Base-by-base conservation (phyloP, 2,888 invertebrate genomes). In the Trichopoda pennipes region DNA sequence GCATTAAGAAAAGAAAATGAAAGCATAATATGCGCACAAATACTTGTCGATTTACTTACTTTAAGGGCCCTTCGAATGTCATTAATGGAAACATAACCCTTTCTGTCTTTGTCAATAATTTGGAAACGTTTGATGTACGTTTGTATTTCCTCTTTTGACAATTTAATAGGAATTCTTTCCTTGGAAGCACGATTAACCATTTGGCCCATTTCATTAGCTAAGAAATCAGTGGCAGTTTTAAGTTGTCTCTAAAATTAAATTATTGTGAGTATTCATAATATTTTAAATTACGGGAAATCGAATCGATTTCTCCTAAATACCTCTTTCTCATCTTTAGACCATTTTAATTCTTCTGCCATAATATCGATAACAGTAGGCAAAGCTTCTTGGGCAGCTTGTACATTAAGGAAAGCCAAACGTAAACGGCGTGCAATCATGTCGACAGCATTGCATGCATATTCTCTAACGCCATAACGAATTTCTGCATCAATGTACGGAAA, bases 401-500 rank as follows among this genome's bases (percentile, higher is more conserved):
- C 98, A 91, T 99, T 99, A 84, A 99, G 94, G 92, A 99, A 99
- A 12, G 99, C 97, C 73, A 99, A 93, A 35, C 99, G 94, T 81
- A 99, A 93, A 32, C 99, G 93, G 44, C 99, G 94, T 1, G 98
- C 99, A 86, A 99, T 96, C 94, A 99, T 97, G 91, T 99, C 99
- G 47, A 98, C 94, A 0, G 99, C 97, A 1, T 97, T 96, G 91
- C 97, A 95, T 8, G 99, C 99, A 92, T 99, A 99, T 92, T 99
- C 99, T 68, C 96, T 94, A 64, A 97, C 94, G 12, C 99, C 99
- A 91, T 99, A 99, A 85, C 94, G 93, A 84, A 95, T 93, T 92
- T 99, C 99, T 16, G 99, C 99, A 90, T 99, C 99, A 88, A 99
- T 97, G 91, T 99, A 99, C 0, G 99, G 99, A 91, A 98, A 99